Conservation (phyloP, 2,797 vertebrate genomes). For the Coregonus sp. region DNA sequence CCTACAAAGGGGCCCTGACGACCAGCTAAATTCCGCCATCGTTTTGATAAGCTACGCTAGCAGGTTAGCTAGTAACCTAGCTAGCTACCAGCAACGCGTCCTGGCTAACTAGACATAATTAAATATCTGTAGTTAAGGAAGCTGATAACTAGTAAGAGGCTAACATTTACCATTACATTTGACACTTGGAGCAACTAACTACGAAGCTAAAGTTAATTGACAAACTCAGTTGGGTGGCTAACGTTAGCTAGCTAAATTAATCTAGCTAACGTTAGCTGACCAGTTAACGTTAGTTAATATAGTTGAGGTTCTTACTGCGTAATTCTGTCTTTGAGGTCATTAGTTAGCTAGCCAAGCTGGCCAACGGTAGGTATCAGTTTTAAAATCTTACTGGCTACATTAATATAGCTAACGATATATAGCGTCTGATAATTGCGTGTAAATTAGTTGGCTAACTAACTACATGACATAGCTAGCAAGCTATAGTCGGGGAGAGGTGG, state of each 20-base stretch:
- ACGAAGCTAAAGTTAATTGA: not conserved
- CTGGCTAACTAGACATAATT: not conserved
- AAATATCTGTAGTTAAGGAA: no score
- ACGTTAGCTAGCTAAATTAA: not conserved
- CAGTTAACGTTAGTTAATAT: not conserved
- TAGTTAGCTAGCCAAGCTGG: not conserved
- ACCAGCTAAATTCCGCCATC: constrained; percentile 66
- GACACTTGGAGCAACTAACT: no score
- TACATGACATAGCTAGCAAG: not conserved
- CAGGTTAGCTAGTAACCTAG: no score
- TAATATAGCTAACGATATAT: not conserved
- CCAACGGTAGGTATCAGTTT: not conserved
- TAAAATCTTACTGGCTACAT: not conserved
- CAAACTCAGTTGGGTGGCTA: not conserved
- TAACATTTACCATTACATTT: no score
- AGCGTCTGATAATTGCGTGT: not conserved
- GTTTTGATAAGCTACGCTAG: constrained; percentile 59
- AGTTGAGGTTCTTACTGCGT: not conserved
- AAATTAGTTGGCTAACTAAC: not conserved
- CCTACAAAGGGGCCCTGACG: not conserved
- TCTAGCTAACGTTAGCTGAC: not conserved
- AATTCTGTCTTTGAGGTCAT: not conserved
- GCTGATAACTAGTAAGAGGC: no score
- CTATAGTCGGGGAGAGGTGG: not conserved
- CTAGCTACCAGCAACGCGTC: not conserved